A percentile compares a stretch with the other conserved stretches of the same genome.
phyloP scores from a whole-genome alignment of 1,140 invertebrate species.

The Yoshiicerus persimilis region DNA sequence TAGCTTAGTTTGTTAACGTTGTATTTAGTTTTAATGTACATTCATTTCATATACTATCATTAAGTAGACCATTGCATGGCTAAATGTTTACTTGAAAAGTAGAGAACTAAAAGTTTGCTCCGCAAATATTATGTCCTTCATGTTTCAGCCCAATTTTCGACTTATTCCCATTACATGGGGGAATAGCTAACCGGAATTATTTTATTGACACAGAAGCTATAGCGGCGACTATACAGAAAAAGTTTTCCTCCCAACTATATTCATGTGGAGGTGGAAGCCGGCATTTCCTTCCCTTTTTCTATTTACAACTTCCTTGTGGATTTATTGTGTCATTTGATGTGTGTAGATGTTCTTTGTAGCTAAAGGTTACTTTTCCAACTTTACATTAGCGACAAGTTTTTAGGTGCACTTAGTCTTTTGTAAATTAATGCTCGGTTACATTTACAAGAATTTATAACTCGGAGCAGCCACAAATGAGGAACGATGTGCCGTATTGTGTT shows the following conservation, averaged over 20 bases:
- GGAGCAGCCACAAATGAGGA: too few species aligned
- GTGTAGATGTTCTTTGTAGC: background rate
- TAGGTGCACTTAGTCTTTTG: background rate
- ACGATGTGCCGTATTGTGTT: too few species aligned
- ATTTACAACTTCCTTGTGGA: background rate
- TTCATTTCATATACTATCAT: too few species aligned
- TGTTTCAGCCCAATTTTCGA: background rate
- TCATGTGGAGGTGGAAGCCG: background rate
- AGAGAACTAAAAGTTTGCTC: background rate
- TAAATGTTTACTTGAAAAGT: background rate
- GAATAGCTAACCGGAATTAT: background rate
- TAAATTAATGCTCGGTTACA: background rate
- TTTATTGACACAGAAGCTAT: background rate
- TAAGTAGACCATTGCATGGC: too few species aligned
- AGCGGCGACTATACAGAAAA: too few species aligned
- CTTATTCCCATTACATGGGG: background rate
- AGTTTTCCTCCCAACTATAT: background rate
- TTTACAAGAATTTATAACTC: too few species aligned
- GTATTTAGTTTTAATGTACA: too few species aligned
- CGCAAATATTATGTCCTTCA: background rate
- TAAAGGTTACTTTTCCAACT: background rate
- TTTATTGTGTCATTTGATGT: background rate
- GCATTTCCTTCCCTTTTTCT: background rate
- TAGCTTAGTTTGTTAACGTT: background rate
- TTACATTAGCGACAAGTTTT: background rate